These are phyloP conservation scores for Amblyjoppa fuscipennis DNA, from an alignment of 2,888 invertebrate genomes.

Conservation along the genomic window DNA sequence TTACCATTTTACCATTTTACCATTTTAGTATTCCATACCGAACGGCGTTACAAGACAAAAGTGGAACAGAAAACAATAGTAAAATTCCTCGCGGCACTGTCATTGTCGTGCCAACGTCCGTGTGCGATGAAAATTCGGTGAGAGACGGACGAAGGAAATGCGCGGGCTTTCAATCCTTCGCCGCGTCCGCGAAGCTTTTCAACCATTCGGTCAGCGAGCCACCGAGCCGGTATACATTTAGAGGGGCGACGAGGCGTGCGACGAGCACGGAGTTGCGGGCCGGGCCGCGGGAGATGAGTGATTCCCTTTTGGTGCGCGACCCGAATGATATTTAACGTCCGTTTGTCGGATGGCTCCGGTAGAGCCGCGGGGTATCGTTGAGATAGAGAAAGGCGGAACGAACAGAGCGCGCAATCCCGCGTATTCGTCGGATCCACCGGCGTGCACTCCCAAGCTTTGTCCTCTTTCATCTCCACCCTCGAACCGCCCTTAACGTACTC, in stretches of 20 bases:
- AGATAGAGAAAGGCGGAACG: slow-evolving; percentile 48
- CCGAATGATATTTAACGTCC: slow-evolving; percentile 73
- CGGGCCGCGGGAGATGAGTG: slow-evolving; percentile 68
- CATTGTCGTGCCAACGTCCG: background rate
- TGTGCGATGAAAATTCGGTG: background rate
- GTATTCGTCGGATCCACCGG: slow-evolving; percentile 31
- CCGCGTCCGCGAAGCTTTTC: slow-evolving; percentile 46
- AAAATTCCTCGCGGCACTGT: background rate
- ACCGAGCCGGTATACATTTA: slow-evolving; percentile 48
- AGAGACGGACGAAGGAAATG: background rate
- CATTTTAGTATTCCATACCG: no score
- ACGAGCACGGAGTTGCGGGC: slow-evolving; percentile 30
- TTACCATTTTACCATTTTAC: no score
- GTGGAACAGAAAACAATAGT: background rate
- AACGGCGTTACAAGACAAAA: no score
- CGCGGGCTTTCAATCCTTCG: slow-evolving; percentile 8
- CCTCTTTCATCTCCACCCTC: background rate
- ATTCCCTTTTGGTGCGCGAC: slow-evolving; percentile 70
- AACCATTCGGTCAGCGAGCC: slow-evolving; percentile 37
- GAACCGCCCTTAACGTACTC: background rate
- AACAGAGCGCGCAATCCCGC: slow-evolving; percentile 2
- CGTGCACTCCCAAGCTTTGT: background rate
- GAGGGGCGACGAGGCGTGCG: slow-evolving; percentile 58
- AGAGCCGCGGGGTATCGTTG: slow-evolving; percentile 26
- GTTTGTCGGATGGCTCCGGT: slow-evolving; percentile 63